Conservation (phyloP, 2,113 vertebrate species). For the Nanorana parkeri region DNA sequence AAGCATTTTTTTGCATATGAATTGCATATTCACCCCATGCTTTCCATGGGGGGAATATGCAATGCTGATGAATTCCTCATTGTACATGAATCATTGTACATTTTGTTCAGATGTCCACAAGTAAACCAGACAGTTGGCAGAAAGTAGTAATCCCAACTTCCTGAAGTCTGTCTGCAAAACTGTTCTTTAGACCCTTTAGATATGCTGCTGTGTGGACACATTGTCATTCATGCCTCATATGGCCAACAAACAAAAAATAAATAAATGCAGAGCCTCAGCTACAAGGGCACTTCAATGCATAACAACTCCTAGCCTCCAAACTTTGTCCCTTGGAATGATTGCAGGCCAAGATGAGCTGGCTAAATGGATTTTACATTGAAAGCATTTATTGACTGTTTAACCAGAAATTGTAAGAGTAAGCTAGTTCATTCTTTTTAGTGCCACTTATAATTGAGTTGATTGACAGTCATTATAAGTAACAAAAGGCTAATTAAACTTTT, state of each 20-base stretch:
- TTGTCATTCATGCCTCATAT: too few relatives aligned
- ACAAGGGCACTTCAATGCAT: conserved; percentile 7
- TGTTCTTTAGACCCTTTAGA: too few relatives aligned
- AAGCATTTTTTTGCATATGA: too few relatives aligned
- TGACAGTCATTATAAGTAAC: conserved; percentile 54
- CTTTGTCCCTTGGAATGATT: not conserved
- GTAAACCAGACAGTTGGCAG: too few relatives aligned
- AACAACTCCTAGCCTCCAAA: not conserved
- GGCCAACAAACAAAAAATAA: not conserved
- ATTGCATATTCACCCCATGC: too few relatives aligned
- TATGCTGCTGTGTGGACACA: too few relatives aligned
- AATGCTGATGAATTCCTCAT: too few relatives aligned
- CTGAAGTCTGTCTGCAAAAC: too few relatives aligned
- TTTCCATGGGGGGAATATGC: too few relatives aligned
- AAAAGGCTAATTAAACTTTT: conserved; percentile 56
- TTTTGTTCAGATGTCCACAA: too few relatives aligned
- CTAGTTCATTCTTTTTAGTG: conserved; percentile 49
- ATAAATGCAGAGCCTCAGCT: not conserved
- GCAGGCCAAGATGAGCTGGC: conserved; percentile 18
- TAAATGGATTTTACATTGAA: conserved; percentile 37
- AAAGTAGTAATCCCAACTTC: too few relatives aligned
- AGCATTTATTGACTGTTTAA: conserved; percentile 48
- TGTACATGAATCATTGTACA: too few relatives aligned
- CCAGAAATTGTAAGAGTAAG: conserved; percentile 43
- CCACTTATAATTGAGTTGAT: conserved; percentile 47